Evolutionary conservation across 2,797 vertebrate species (phyloP).

Genomic region (Spinibarbus caldwelli): DNA sequence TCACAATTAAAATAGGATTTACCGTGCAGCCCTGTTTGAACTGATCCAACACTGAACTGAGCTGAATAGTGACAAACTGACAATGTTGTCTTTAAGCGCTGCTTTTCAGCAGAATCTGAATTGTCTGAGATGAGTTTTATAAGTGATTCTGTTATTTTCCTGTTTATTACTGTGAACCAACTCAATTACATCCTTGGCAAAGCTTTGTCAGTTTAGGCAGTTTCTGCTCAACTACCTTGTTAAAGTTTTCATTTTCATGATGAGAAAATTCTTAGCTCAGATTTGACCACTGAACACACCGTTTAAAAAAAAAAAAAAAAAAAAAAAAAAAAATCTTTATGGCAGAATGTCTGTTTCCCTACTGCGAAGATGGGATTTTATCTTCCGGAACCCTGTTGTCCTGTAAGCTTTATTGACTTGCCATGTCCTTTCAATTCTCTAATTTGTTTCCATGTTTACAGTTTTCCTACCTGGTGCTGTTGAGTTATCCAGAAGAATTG

Average conservation of each 20-base stretch:
- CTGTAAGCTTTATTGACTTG: neutral
- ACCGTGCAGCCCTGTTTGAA: too few species aligned
- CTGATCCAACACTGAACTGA: too few species aligned
- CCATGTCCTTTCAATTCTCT: neutral
- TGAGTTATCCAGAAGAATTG: constrained; percentile 85
- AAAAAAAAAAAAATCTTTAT: neutral
- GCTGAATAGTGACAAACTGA: too few species aligned
- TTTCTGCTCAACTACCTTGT: neutral
- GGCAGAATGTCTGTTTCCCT: neutral
- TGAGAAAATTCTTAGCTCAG: neutral
- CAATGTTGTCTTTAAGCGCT: too few species aligned
- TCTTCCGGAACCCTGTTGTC: neutral
- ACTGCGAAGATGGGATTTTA: neutral
- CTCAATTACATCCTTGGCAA: neutral
- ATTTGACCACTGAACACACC: neutral
- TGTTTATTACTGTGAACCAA: too few species aligned
- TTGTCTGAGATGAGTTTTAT: too few species aligned
- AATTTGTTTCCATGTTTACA: neutral
- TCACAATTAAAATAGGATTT: too few species aligned
- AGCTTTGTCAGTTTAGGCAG: neutral
- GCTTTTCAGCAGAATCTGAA: too few species aligned
- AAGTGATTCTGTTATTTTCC: too few species aligned
- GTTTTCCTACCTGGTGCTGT: constrained; percentile 80
- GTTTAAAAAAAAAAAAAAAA: too few species aligned
- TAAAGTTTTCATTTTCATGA: neutral